A percentile compares a stretch with the other conserved stretches of the same genome.
Conservation (phyloP, 1,140 invertebrate genomes). For the Eulimnadia texana region DNA sequence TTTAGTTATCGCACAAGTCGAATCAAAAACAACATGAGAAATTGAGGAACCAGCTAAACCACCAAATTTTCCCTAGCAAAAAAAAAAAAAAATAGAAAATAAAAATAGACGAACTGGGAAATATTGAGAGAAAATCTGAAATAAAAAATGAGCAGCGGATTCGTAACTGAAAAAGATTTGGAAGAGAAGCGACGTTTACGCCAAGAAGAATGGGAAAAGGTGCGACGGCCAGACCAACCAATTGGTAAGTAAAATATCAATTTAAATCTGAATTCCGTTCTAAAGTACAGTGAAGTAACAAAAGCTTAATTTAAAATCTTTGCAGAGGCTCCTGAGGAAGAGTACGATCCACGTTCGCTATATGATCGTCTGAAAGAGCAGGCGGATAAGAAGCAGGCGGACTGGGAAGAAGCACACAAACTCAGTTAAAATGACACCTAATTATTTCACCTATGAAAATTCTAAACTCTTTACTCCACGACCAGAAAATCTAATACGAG, state of each 20-base stretch:
- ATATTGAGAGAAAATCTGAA: too few species aligned
- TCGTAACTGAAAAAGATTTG: conserved; percentile 72
- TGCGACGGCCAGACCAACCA: conserved; percentile 73
- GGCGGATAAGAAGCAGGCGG: conserved; percentile 72
- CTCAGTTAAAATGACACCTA: conserved; percentile 47
- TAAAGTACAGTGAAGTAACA: conserved; percentile 10
- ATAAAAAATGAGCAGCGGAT: conserved; percentile 68
- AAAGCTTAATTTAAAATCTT: not conserved
- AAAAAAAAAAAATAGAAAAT: too few species aligned
- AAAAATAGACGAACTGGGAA: too few species aligned
- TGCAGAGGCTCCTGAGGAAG: conserved; percentile 7
- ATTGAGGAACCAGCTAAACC: too few species aligned
- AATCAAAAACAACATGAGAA: too few species aligned
- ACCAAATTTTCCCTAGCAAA: too few species aligned
- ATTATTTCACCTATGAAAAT: not conserved
- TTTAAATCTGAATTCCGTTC: too few species aligned
- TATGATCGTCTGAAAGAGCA: conserved; percentile 64
- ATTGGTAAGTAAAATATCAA: conserved; percentile 41
- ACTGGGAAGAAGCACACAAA: conserved; percentile 88
- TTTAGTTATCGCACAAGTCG: too few species aligned
- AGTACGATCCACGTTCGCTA: conserved; percentile 9
- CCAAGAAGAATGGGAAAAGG: conserved; percentile 91
- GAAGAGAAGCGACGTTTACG: conserved; percentile 52
- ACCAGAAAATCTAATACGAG: conserved; percentile 85
- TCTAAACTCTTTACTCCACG: conserved; percentile 17